Base-by-base conservation (phyloP, 2,113 vertebrate species). In the Chinchilla lanigera region DNA sequence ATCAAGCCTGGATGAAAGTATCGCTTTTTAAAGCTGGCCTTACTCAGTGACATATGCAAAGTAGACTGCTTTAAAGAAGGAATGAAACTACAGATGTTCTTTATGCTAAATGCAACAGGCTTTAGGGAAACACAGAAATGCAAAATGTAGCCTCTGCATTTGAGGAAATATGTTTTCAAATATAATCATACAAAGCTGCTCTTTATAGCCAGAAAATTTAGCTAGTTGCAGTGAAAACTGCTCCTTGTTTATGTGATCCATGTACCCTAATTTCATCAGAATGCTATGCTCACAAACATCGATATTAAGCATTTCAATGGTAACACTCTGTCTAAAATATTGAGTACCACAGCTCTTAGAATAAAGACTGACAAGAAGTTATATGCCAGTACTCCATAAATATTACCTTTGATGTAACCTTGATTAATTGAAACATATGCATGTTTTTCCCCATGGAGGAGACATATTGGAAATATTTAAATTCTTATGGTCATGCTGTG, bases 391-490 rank as follows among this genome's bases (percentile, higher is more conserved):
- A n/a, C 16, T 52, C 22, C 20, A 30, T 73, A 71, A 71, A 82
- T 65, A 67, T 60, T 90, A 24, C 41, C 71, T 87, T 92, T 58
- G 93, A 77, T 17, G 93, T 92, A 94, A 94, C 63, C 95, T 95
- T 38, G 67, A 90, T 88, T 84, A 96, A 88, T 78, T 12, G n/a
- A 97, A 95, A 85, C 90, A 95, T 90, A 73, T 44, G 61, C 33
- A 19, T 89, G 69, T 54, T 90, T 84, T 93, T 86, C 77, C 75
- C 44, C 11, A 67, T 10, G 84, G 77, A 92, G 60, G 87, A 86
- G 69, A 20, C 90, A 67, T 90, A 71, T 56, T 96, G 96, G 92
- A 96, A 94, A 96, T 96, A 97, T 92, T 95, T 97, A 94, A 97
- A 96, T 95, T 95, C 41, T 89, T 83, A 90, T 1, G 41, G 96